phyloP scores from a whole-genome alignment of 2,888 invertebrate species.

The Tetanocera ferruginea region DNA sequence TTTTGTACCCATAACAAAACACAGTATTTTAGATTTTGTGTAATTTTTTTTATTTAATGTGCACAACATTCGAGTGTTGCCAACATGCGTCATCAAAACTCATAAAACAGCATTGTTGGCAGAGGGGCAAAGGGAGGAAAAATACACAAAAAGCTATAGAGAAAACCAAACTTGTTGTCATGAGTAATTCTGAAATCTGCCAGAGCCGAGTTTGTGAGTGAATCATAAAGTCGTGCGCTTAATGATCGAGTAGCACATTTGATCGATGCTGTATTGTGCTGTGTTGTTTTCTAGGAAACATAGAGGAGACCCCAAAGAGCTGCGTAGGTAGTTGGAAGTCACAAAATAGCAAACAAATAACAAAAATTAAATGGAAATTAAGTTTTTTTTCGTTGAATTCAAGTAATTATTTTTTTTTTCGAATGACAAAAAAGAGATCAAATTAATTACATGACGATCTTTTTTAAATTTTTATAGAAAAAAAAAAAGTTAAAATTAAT shows the following conservation, averaged over 20 bases:
- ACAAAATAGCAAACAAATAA: no score
- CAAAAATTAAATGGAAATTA: no score
- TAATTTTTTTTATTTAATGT: background rate
- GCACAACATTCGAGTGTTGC: conserved; percentile 4
- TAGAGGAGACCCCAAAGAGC: no score
- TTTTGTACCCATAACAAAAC: background rate
- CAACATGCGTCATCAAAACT: conserved; percentile 15
- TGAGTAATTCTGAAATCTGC: background rate
- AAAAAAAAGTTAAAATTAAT: no score
- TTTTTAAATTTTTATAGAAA: no score
- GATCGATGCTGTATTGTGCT: background rate
- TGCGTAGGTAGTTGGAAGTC: no score
- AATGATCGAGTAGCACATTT: conserved; percentile 9
- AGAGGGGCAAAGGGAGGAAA: background rate
- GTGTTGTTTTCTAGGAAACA: background rate
- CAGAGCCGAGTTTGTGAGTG: background rate
- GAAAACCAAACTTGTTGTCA: background rate
- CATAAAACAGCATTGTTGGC: background rate
- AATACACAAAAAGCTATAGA: background rate
- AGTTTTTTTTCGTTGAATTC: no score
- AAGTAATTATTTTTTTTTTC: no score
- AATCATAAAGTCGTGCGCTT: conserved; percentile 25
- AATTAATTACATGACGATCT: no score
- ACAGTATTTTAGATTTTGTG: background rate
- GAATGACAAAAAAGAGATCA: no score